Conservation (phyloP, 2,113 vertebrate genomes). For the Proterorhinus semilunaris region DNA sequence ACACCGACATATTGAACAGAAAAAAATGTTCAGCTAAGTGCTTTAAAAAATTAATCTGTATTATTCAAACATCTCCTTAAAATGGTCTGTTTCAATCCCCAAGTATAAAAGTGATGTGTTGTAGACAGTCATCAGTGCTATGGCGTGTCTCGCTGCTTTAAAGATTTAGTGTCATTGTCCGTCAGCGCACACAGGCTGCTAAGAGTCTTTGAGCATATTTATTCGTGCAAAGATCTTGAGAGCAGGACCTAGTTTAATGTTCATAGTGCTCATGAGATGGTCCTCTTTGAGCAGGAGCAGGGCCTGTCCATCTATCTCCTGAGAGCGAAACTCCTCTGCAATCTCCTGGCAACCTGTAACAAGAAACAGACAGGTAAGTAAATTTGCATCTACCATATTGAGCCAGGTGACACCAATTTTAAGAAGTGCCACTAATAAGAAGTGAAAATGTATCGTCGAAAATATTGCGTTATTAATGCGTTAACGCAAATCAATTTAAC, state of each 20-base stretch:
- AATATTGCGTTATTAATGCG: no score
- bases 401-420: no score
- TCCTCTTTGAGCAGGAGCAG: slow-evolving; percentile 94
- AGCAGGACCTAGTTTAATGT: slow-evolving; percentile 95
- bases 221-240: slow-evolving; percentile 97
- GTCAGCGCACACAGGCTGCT: slow-evolving; percentile 60
- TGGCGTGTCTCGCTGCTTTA: slow-evolving; percentile 12
- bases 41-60: not conserved
- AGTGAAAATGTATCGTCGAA: no score
- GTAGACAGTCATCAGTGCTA: slow-evolving; percentile 52
- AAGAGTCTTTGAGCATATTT: slow-evolving; percentile 98
- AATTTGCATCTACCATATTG: not conserved
- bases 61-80: not conserved
- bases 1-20: not conserved
- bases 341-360: slow-evolving; percentile 93
- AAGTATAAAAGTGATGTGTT: slow-evolving; percentile 24
- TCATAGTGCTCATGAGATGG: slow-evolving; percentile 98
- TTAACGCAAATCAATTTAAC: no score
- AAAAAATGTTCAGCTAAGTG: slow-evolving; percentile 8
- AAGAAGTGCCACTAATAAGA: no score
- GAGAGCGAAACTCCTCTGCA: slow-evolving; percentile 92
- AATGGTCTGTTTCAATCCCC: slow-evolving; percentile 18
- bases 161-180: slow-evolving; percentile 11
- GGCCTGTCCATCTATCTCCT: slow-evolving; percentile 96
- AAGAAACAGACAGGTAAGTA: slow-evolving; percentile 19